Evolutionary conservation across 2,888 invertebrate species (phyloP).

Genomic region (Myopa testacea): DNA sequence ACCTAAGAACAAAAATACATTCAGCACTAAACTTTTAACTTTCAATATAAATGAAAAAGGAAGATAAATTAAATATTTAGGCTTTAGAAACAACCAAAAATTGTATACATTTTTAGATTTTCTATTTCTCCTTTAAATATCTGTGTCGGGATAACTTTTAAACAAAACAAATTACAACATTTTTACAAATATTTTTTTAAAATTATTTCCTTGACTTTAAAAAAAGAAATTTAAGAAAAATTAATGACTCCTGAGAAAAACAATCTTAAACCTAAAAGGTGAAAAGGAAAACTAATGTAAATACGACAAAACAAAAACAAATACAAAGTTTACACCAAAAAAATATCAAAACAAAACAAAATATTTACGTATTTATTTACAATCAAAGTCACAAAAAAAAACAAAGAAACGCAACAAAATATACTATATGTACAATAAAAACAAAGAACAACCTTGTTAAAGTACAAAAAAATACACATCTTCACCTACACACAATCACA

Average conservation of each 20-base stretch:
- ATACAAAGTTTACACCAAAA: conserved; percentile 6
- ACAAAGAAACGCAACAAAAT: neutral
- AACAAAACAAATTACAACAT: no score
- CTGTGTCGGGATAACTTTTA: no score
- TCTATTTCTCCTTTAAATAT: no score
- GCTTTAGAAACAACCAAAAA: neutral
- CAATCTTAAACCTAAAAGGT: no score
- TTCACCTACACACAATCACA: neutral
- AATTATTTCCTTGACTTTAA: no score
- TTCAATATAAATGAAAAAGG: neutral
- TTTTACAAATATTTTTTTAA: no score
- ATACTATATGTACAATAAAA: neutral
- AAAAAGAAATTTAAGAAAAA: no score
- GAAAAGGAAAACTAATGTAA: neutral
- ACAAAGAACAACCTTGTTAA: neutral
- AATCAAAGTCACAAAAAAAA: neutral
- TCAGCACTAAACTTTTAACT: conserved; percentile 8
- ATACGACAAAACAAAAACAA: neutral
- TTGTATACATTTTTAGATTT: no score
- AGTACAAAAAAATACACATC: neutral
- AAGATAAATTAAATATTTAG: neutral
- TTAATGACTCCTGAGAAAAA: no score
- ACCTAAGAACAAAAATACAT: neutral
- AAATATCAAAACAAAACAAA: neutral
- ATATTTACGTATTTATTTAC: neutral